Conservation (phyloP, 2,888 invertebrate genomes). For the Ochlodes sylvanus region DNA sequence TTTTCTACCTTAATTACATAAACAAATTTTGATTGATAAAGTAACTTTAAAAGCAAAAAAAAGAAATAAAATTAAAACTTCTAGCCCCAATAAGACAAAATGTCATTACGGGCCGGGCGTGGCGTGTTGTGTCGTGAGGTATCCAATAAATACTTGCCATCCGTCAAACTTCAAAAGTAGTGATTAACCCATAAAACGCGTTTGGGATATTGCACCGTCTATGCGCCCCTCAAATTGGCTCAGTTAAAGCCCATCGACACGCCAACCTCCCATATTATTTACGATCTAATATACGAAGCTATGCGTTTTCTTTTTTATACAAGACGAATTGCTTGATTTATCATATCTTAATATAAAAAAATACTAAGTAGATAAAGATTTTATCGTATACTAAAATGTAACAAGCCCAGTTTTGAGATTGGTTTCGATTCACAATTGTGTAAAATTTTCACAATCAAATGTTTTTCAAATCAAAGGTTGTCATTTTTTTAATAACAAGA, state of each 20-base stretch:
- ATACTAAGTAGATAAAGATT: background rate
- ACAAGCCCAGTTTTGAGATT: too few species aligned
- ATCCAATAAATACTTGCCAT: conserved; percentile 71
- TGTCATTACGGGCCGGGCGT: background rate
- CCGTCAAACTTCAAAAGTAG: conserved; percentile 78
- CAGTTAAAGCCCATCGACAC: conserved; percentile 61
- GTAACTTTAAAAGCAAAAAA: too few species aligned
- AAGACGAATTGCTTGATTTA: conserved; percentile 38
- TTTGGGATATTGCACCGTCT: conserved; percentile 52
- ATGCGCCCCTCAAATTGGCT: conserved; percentile 48
- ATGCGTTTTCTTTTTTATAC: conserved; percentile 46
- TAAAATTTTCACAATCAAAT: too few species aligned
- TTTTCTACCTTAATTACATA: too few species aligned
- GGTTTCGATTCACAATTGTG: too few species aligned
- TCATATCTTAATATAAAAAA: background rate
- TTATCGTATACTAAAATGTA: conserved; percentile 6
- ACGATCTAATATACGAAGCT: conserved; percentile 42
- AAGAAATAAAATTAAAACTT: background rate
- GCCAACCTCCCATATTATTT: conserved; percentile 58
- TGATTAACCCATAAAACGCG: conserved; percentile 79
- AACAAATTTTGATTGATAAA: too few species aligned
- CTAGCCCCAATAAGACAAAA: background rate
- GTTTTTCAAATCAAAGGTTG: too few species aligned
- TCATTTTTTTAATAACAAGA: too few species aligned
- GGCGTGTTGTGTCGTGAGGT: conserved; percentile 59